A percentile compares a stretch with the other conserved stretches of the same genome.
These are phyloP conservation scores for Eciton burchellii DNA, from an alignment of 1,140 invertebrate species.

Conservation along the genomic window DNA sequence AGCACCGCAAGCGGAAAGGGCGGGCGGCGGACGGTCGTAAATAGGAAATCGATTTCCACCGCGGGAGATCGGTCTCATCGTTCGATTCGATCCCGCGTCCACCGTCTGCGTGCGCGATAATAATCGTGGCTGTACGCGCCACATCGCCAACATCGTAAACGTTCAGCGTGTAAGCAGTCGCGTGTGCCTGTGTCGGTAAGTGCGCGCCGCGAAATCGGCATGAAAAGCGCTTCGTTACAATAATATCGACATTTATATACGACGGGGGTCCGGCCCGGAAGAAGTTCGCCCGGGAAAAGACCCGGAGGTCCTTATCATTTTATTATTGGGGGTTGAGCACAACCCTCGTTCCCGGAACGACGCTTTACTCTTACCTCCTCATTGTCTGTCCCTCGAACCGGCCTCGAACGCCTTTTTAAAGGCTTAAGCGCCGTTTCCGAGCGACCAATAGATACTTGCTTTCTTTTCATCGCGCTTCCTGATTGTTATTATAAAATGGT, in stretches of 20 bases:
- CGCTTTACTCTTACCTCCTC: constrained; percentile 76
- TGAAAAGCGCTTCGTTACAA: constrained; percentile 79
- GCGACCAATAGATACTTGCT: constrained; percentile 68
- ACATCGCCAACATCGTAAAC: background rate
- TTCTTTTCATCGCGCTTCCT: constrained; percentile 29
- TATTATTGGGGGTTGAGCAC: constrained; percentile 76
- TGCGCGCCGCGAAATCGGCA: constrained; percentile 75
- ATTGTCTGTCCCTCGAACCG: constrained; percentile 65
- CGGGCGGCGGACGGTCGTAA: constrained; percentile 53
- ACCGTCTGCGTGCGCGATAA: constrained; percentile 58
- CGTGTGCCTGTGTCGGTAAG: constrained; percentile 24
- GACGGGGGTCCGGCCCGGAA: constrained; percentile 38
- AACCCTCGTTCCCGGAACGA: constrained; percentile 75
- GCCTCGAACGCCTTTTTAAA: constrained; percentile 58
- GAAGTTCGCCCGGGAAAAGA: constrained; percentile 50
- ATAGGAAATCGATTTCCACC: constrained; percentile 76
- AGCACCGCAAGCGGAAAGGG: constrained; percentile 55
- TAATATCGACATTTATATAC: constrained; percentile 82
- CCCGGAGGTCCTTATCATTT: constrained; percentile 79
- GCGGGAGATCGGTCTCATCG: constrained; percentile 74
- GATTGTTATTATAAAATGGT: constrained; percentile 11
- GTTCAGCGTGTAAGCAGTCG: constrained; percentile 51
- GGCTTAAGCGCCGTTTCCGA: constrained; percentile 72
- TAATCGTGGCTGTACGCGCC: constrained; percentile 64
- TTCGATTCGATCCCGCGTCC: constrained; percentile 69